Percentiles rank a stretch among this genome's conserved stretches.
Evolutionary conservation across 2,888 invertebrate genomes (phyloP).

Genomic region (Agonopterix heracliana): DNA sequence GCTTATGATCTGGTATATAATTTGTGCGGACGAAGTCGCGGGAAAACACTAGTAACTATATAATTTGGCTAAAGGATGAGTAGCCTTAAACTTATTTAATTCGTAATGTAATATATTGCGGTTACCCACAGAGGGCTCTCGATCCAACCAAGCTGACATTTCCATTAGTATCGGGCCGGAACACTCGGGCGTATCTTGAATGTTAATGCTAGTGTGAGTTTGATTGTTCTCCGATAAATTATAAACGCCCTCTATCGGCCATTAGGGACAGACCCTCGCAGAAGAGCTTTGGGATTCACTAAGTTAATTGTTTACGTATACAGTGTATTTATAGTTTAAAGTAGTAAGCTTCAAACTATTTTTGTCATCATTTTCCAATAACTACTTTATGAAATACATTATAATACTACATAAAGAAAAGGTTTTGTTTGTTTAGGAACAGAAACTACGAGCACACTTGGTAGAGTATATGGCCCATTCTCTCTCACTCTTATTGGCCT

Average conservation of each 20-base stretch:
- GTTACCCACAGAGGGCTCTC: neutral
- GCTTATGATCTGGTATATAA: too few relatives aligned
- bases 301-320: too few relatives aligned
- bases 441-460: too few relatives aligned
- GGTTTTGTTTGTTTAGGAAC: too few relatives aligned
- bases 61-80: neutral
- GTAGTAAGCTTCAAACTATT: neutral
- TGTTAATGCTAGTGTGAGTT: slow-evolving; percentile 5
- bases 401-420: too few relatives aligned
- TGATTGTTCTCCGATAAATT: slow-evolving; percentile 7
- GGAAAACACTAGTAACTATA: too few relatives aligned
- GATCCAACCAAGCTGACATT: slow-evolving; percentile 3
- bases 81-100: neutral
- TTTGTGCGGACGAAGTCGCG: too few relatives aligned
- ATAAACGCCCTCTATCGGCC: neutral
- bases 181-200: slow-evolving; percentile 7
- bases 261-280: slow-evolving; percentile 6
- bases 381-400: too few relatives aligned
- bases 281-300: too few relatives aligned
- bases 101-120: neutral
- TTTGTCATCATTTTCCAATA: too few relatives aligned
- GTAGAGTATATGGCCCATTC: too few relatives aligned
- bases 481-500: too few relatives aligned
- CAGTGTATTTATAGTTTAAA: neutral
- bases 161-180: slow-evolving; percentile 6